Evolutionary conservation across 2,888 invertebrate genomes (phyloP).

Genomic region (Euclidia mi): DNA sequence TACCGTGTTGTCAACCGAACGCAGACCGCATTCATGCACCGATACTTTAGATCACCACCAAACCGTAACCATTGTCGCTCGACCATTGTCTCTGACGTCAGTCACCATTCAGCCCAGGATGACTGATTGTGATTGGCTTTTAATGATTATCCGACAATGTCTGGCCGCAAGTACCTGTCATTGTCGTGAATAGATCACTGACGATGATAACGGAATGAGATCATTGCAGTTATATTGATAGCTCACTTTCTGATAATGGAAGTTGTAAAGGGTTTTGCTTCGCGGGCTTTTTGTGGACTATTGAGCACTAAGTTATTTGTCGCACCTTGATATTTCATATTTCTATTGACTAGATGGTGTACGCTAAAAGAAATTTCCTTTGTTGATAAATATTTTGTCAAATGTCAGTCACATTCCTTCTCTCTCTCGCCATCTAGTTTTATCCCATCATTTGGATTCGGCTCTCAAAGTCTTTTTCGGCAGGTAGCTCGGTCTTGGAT

Average conservation of each 20-base stretch:
- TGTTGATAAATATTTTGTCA: no score
- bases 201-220: constrained; percentile 65
- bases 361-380: no score
- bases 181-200: constrained; percentile 65
- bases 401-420: no score
- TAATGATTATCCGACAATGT: constrained; percentile 62
- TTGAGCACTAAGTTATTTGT: no score
- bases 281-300: no score
- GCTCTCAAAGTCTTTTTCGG: no score
- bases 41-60: constrained; percentile 9
- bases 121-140: constrained; percentile 70
- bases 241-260: constrained; percentile 19
- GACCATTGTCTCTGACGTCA: constrained; percentile 35
- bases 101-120: constrained; percentile 46
- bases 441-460: no score
- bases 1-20: background rate
- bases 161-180: constrained; percentile 53
- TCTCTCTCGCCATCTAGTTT: no score
- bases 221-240: constrained; percentile 48
- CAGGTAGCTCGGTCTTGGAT: no score
- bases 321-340: no score
- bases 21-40: background rate
- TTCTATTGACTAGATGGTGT: no score
- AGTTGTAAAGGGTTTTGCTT: no score
- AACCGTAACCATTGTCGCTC: constrained; percentile 19